Evolutionary conservation across 2,113 vertebrate genomes (phyloP), one percentile per base, ranked within the genome.

Genomic region (Caracal caracal): DNA sequence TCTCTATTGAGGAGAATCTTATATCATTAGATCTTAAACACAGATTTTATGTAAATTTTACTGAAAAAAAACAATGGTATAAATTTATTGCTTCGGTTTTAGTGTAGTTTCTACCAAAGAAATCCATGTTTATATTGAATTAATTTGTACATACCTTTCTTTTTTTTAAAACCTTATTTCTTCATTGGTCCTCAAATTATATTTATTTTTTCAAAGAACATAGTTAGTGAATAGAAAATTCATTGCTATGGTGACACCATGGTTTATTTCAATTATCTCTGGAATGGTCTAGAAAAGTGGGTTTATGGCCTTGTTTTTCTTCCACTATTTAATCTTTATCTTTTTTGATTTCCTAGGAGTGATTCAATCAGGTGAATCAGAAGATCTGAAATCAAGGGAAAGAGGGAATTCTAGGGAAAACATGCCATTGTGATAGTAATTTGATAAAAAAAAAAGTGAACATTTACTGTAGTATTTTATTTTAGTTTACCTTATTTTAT

Each of bases 1-100:
- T 33, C 4, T 35, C 7, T 43, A 71, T 10, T 65, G 11, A 85
- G 17, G 40, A 53, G 13, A 83, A 30, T 63, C 11, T 81, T 40
- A 65, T 20, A 22, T 51, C 28, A 43, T 40, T 49, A 88, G n/a
- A 96, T n/a, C 6, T 10, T 40, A 84, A 89, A 37, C 66, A 76
- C n/a, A 92, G 22, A 89, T 79, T 92, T 86, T n/a, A 70, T 68
- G 49, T 88, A 63, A 95, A 59, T 79, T 95, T 94, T 80, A 94
- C 22, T 65, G 6, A 68, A 84, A 85, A 79, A 88, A 49, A 28
- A 10, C 7, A 83, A 56, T 43, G 30, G 68, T 26, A 65, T 51
- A 24, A 86, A 75, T 8, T 33, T 49, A 53, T 63, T 68, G 7
- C 8, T 83, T 96, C 40, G 88, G 20, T 78, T 90, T 90, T 75